These are phyloP conservation scores for Sturnira hondurensis DNA, from an alignment of 2,113 vertebrate genomes.

Conservation along the genomic window DNA sequence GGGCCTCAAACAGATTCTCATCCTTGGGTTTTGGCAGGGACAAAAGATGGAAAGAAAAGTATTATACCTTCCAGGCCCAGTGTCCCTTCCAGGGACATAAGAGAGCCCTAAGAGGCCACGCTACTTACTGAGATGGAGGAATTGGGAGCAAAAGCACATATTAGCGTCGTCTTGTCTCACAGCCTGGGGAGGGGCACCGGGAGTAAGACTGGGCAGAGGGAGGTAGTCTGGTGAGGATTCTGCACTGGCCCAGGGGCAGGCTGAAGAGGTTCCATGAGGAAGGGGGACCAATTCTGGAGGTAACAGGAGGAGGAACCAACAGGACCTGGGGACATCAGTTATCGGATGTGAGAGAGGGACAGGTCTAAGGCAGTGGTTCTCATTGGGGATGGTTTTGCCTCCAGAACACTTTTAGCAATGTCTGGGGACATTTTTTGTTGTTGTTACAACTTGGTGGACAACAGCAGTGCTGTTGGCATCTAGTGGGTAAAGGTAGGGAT, in stretches of 20 bases:
- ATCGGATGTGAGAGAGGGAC: neutral
- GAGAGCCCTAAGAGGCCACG: neutral
- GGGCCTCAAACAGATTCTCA: neutral
- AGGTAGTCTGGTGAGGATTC: neutral
- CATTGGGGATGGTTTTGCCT: neutral
- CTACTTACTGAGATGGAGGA: neutral
- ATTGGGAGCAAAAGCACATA: neutral
- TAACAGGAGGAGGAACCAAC: neutral
- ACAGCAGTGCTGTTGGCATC: neutral
- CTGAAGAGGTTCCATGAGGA: neutral
- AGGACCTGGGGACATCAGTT: neutral
- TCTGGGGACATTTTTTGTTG: neutral
- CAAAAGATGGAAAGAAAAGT: neutral
- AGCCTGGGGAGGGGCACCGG: neutral
- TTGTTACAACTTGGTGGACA: neutral
- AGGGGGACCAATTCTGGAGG: neutral
- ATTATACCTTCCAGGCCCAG: neutral
- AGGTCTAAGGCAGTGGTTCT: neutral
- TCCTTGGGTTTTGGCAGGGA: neutral
- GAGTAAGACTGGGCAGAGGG: neutral
- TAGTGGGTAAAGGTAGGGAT: neutral
- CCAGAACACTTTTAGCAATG: neutral
- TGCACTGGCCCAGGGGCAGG: neutral
- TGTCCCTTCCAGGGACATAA: neutral
- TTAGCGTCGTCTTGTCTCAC: neutral